A percentile compares a stretch with the other conserved stretches of the same genome.
phyloP scores from a whole-genome alignment of 1,140 invertebrate species.

The Zaprionus taronus region DNA sequence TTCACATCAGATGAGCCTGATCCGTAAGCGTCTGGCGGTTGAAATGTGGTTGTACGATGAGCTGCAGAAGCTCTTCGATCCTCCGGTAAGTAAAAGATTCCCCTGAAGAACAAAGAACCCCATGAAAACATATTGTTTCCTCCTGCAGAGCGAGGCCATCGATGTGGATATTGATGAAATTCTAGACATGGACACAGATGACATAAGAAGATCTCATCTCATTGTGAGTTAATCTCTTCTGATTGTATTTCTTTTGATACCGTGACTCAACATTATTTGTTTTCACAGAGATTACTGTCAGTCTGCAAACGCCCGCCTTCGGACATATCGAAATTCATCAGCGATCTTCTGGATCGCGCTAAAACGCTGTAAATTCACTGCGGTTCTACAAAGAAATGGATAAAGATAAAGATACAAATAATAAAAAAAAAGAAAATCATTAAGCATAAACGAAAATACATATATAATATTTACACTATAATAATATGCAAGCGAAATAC shows the following conservation, averaged over 20 bases:
- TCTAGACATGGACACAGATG: conserved; percentile 95
- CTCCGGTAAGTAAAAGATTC: conserved; percentile 87
- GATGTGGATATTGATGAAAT: conserved; percentile 97
- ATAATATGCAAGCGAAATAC: conserved; percentile 63
- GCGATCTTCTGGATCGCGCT: conserved; percentile 94
- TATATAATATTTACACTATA: conserved; percentile 46
- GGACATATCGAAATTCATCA: conserved; percentile 96
- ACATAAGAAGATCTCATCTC: conserved; percentile 92
- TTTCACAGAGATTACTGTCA: conserved; percentile 88
- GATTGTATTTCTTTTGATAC: not conserved
- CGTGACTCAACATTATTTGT: conserved; percentile 9
- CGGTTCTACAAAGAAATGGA: conserved; percentile 23
- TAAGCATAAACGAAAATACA: conserved; percentile 36
- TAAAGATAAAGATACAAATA: conserved; percentile 13
- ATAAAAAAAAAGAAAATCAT: conserved; percentile 48
- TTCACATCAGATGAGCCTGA: conserved; percentile 98
- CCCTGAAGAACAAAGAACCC: not conserved
- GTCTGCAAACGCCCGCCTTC: conserved; percentile 93
- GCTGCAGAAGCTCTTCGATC: conserved; percentile 94
- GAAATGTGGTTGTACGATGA: conserved; percentile 99
- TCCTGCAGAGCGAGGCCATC: conserved; percentile 88
- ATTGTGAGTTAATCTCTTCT: conserved; percentile 86
- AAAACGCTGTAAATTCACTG: conserved; percentile 89
- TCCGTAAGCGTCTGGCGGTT: conserved; percentile 95
- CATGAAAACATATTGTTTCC: not conserved